A percentile compares a stretch with the other conserved stretches of the same genome.
These are phyloP conservation scores for Leptopilina clavipes DNA, from an alignment of 1,140 invertebrate genomes.

Conservation along the genomic window DNA sequence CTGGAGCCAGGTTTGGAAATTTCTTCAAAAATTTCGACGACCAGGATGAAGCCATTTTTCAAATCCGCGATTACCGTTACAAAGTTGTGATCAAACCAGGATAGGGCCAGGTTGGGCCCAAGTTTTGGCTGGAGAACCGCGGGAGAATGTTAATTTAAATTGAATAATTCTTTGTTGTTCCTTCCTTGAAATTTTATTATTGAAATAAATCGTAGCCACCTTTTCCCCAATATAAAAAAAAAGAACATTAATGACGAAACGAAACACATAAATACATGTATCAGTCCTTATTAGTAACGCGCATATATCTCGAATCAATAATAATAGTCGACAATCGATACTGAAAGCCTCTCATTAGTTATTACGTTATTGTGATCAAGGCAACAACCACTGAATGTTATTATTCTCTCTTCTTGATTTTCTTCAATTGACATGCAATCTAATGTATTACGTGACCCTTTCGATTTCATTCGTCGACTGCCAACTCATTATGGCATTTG, in stretches of 20 bases:
- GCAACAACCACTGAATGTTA: not conserved
- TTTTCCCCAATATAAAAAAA: too few species aligned
- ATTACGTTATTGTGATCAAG: conserved; percentile 30
- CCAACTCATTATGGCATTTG: conserved; percentile 29
- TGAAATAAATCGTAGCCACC: too few species aligned
- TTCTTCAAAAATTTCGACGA: too few species aligned
- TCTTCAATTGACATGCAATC: conserved; percentile 32
- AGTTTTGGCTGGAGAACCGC: too few species aligned
- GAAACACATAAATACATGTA: conserved; percentile 13
- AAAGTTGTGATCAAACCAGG: too few species aligned
- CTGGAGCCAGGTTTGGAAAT: too few species aligned
- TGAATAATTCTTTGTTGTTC: too few species aligned
- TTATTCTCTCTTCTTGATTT: not conserved
- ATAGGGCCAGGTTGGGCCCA: too few species aligned
- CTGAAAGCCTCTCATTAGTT: conserved; percentile 8
- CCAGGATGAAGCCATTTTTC: too few species aligned
- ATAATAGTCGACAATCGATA: conserved; percentile 21
- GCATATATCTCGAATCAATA: conserved; percentile 18
- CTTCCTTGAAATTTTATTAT: too few species aligned
- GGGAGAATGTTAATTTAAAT: too few species aligned
- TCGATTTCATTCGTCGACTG: conserved; percentile 12
- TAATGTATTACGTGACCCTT: conserved; percentile 34
- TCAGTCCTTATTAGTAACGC: conserved; percentile 9
- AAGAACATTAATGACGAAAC: not conserved
- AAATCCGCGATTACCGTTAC: too few species aligned